Percentiles rank a stretch among this genome's conserved stretches.
Conservation (phyloP, 2,888 invertebrate genomes). For the Aleiodes leptofemur region DNA sequence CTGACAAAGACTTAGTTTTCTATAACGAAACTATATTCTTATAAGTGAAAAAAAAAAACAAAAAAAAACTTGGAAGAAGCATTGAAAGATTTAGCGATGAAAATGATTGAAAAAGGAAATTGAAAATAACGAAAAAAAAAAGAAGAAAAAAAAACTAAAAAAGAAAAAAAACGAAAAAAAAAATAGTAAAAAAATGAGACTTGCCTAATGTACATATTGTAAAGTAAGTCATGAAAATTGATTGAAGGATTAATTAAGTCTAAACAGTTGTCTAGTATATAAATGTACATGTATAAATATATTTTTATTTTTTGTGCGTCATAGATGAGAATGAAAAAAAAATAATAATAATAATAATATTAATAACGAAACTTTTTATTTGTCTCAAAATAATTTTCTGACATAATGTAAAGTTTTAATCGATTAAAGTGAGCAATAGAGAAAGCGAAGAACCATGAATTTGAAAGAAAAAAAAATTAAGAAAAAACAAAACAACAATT, state of each 20-base stretch:
- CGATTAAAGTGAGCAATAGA: background rate
- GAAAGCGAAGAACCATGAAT: background rate
- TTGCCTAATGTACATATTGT: conserved; percentile 73
- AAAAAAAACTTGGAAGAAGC: background rate
- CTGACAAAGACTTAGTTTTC: conserved; percentile 73
- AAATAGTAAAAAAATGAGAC: conserved; percentile 57
- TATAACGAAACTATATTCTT: conserved; percentile 73
- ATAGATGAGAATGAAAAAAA: conserved; percentile 21
- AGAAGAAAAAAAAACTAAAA: conserved; percentile 57
- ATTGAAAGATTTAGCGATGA: conserved; percentile 24
- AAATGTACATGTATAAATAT: conserved; percentile 46
- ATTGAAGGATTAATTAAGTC: conserved; percentile 62
- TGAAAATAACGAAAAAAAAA: conserved; percentile 20
- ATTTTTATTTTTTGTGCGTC: conserved; percentile 39
- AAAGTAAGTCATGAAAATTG: conserved; percentile 67
- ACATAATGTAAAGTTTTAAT: conserved; percentile 33
- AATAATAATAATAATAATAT: no score
- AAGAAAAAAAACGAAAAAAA: conserved; percentile 58
- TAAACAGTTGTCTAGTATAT: conserved; percentile 66
- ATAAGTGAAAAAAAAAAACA: conserved; percentile 42
- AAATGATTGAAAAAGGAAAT: conserved; percentile 46
- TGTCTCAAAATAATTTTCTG: conserved; percentile 33
- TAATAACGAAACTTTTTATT: conserved; percentile 26
- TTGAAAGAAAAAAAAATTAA: background rate
- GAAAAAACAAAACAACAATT: background rate